Conservation (phyloP, 2,797 vertebrate species). For the Zalophus californianus region DNA sequence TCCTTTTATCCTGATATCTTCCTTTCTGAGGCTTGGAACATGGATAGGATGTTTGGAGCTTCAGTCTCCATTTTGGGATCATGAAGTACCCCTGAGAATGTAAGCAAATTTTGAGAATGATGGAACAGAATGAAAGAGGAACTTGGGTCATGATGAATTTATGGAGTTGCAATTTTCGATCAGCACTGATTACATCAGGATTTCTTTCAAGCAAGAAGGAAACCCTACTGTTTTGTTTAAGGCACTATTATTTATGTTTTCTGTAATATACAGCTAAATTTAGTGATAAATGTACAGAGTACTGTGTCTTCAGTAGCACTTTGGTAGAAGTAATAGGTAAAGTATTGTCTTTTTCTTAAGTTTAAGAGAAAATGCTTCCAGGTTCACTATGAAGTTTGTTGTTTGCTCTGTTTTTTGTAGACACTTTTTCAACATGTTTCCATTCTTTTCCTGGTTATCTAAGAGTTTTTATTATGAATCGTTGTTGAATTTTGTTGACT, state of each 20-base stretch:
- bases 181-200: neutral
- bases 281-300: neutral
- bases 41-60: neutral
- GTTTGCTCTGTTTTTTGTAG: neutral
- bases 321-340: neutral
- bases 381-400: neutral
- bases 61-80: neutral
- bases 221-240: neutral
- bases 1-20: neutral
- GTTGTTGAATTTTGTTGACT: neutral
- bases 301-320: neutral
- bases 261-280: neutral
- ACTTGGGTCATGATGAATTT: neutral
- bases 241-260: neutral
- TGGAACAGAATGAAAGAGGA: neutral
- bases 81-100: neutral
- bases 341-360: neutral
- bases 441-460: neutral
- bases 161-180: neutral
- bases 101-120: neutral
- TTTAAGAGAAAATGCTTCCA: neutral
- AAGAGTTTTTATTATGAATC: neutral
- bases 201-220: conserved; percentile 3
- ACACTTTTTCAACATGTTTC: neutral
- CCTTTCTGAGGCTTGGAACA: neutral